These are phyloP conservation scores for Dicyrtoma fusca DNA, from an alignment of 2,888 invertebrate genomes.

Conservation along the genomic window DNA sequence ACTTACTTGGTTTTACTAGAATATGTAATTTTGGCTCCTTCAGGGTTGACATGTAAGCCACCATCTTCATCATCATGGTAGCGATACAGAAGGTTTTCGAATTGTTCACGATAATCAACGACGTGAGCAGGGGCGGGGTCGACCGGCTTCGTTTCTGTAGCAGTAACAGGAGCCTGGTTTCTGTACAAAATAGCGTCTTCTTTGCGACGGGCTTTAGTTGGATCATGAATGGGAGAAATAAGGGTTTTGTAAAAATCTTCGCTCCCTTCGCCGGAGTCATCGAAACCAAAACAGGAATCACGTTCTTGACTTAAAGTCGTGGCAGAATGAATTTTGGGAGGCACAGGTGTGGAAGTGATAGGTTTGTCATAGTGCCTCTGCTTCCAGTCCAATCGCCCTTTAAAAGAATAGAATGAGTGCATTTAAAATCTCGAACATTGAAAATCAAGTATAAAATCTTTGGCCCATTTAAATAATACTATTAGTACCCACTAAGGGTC, in stretches of 20 bases:
- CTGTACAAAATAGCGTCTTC: slow-evolving; percentile 1
- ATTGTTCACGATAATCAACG: slow-evolving; percentile 1
- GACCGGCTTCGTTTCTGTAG: no score
- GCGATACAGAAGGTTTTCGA: slow-evolving; percentile 31
- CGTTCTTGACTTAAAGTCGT: slow-evolving; percentile 31
- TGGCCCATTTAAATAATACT: no score
- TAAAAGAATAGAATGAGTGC: no score
- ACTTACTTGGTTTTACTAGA: neutral
- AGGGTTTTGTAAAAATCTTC: slow-evolving; percentile 36
- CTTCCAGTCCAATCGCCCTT: slow-evolving; percentile 48
- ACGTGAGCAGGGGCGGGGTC: no score
- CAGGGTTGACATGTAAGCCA: slow-evolving; percentile 39
- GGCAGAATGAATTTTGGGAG: neutral
- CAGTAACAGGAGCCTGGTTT: neutral
- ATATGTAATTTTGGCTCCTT: slow-evolving; percentile 23
- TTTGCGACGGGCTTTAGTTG: neutral
- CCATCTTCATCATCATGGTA: slow-evolving; percentile 39
- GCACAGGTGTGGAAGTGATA: slow-evolving; percentile 49
- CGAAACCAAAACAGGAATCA: slow-evolving; percentile 48
- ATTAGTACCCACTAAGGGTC: neutral
- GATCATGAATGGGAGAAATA: slow-evolving; percentile 44
- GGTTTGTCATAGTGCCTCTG: slow-evolving; percentile 42
- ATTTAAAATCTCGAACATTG: no score
- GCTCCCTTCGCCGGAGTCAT: slow-evolving; percentile 28
- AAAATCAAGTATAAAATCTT: no score